phyloP scores from a whole-genome alignment of 2,113 vertebrate species.

The Carassius auratus region DNA sequence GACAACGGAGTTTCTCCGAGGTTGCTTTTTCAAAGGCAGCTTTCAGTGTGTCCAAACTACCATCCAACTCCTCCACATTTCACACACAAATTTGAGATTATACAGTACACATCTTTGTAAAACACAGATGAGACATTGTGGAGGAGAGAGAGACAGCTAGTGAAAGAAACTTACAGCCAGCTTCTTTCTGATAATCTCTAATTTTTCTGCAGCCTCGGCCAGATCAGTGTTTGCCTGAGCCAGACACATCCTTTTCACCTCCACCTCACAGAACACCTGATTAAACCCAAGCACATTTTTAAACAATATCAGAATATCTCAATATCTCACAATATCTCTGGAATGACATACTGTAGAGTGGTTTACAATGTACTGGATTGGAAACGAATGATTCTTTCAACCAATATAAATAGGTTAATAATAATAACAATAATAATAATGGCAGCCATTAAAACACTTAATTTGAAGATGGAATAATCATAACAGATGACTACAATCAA shows the following conservation, averaged over 20 bases:
- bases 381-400: background rate
- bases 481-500: background rate
- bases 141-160: background rate
- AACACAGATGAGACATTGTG: background rate
- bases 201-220: slow-evolving; percentile 76
- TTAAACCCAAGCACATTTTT: slow-evolving; percentile 34
- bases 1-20: slow-evolving; percentile 89
- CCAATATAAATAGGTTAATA: no score
- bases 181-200: slow-evolving; percentile 75
- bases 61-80: slow-evolving; percentile 82
- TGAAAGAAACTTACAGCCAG: slow-evolving; percentile 67
- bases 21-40: slow-evolving; percentile 85
- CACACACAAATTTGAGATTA: slow-evolving; percentile 22
- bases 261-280: slow-evolving; percentile 75
- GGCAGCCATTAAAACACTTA: background rate
- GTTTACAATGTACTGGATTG: background rate
- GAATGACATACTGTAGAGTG: background rate
- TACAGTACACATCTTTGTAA: background rate
- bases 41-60: slow-evolving; percentile 85
- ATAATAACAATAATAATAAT: no score
- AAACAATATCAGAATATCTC: background rate
- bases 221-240: slow-evolving; percentile 77
- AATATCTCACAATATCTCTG: background rate
- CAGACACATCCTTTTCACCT: slow-evolving; percentile 76
- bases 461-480: background rate